Conservation (phyloP, 2,888 invertebrate genomes). For the Leucophenga montana region DNA sequence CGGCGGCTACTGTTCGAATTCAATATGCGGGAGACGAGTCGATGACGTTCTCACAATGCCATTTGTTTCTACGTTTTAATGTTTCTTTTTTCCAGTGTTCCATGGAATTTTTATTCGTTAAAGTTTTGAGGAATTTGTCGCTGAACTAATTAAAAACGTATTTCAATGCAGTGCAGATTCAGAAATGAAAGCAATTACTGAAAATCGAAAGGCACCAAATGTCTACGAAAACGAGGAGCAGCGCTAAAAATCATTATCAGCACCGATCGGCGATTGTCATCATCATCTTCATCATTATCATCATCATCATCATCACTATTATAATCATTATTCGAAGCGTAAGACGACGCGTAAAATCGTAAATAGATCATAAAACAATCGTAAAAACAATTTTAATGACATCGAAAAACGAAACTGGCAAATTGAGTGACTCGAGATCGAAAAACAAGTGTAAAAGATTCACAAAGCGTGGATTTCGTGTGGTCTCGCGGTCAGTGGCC, state of each 20-base stretch:
- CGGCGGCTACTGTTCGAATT: constrained; percentile 21
- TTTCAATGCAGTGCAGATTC: constrained; percentile 11
- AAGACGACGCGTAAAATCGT: constrained; percentile 67
- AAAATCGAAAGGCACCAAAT: too few relatives aligned
- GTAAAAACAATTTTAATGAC: constrained; percentile 69
- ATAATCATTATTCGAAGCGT: constrained; percentile 58
- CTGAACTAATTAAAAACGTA: constrained; percentile 50
- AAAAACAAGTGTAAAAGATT: too few relatives aligned
- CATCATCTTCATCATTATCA: too few relatives aligned
- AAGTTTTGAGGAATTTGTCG: constrained; percentile 45
- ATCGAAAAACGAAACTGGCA: constrained; percentile 19
- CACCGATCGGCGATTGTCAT: background rate
- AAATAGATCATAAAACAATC: constrained; percentile 72
- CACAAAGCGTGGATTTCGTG: too few relatives aligned
- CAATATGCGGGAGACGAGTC: too few relatives aligned
- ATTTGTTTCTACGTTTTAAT: too few relatives aligned
- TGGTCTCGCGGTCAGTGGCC: background rate
- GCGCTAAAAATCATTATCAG: too few relatives aligned
- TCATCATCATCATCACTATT: too few relatives aligned
- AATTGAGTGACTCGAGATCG: background rate
- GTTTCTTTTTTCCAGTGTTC: constrained; percentile 47
- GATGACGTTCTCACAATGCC: too few relatives aligned
- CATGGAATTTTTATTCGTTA: constrained; percentile 3
- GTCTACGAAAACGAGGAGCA: too few relatives aligned
- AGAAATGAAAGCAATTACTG: background rate